These are phyloP conservation scores for Calcarius lapponicus DNA, from an alignment of 2,797 vertebrate genomes.

Conservation along the genomic window DNA sequence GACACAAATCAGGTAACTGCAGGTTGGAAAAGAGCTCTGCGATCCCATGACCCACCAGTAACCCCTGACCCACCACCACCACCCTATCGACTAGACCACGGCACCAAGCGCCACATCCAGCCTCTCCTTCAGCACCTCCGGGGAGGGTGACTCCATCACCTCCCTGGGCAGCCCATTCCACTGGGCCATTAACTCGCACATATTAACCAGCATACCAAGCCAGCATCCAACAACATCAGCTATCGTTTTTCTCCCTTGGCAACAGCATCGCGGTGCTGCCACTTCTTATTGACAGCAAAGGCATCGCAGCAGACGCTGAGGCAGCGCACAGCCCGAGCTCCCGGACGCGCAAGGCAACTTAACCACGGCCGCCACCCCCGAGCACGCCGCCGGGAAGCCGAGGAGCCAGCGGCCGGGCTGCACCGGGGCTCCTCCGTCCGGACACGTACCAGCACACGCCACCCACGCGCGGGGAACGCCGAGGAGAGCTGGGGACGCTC, in stretches of 20 bases:
- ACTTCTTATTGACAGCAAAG: rapidly evolving
- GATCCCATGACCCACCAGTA: background rate
- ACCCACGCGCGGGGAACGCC: background rate
- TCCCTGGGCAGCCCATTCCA: background rate
- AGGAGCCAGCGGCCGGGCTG: background rate
- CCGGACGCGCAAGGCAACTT: rapidly evolving
- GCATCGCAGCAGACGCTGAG: rapidly evolving
- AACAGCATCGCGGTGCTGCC: background rate
- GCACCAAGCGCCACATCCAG: background rate
- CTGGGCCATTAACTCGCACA: background rate
- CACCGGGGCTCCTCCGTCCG: background rate
- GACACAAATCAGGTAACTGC: rapidly evolving
- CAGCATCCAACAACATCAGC: rapidly evolving
- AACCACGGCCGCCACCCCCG: too few species aligned
- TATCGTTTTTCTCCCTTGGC: rapidly evolving
- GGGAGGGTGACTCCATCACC: background rate
- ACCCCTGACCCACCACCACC: too few species aligned
- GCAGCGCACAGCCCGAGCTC: too few species aligned
- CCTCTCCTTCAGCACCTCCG: background rate
- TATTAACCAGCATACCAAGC: rapidly evolving
- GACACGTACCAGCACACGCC: too few species aligned
- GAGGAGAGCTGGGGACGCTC: background rate
- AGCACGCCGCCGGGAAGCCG: too few species aligned
- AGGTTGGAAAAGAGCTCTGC: too few species aligned
- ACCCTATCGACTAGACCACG: rapidly evolving